A percentile compares a stretch with the other conserved stretches of the same genome.
Conservation (phyloP, 1,140 invertebrate genomes). For the Drosophila obscura region DNA sequence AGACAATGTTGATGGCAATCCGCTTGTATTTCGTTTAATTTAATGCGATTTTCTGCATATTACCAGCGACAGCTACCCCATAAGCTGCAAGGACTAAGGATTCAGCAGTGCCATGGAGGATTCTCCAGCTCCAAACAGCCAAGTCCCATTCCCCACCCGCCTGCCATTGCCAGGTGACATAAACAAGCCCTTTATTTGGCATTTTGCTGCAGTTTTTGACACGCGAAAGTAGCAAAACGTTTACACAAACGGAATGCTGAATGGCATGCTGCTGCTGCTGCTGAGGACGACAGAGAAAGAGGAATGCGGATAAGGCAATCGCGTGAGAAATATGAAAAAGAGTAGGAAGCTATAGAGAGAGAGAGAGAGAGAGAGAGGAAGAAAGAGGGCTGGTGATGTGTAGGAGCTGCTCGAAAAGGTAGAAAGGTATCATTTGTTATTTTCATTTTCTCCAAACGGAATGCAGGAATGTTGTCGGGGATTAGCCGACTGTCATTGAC, state of each 20-base stretch:
- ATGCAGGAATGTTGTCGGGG: constrained; percentile 52
- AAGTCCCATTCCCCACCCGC: too few relatives aligned
- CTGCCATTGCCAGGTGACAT: constrained; percentile 61
- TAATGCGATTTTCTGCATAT: constrained; percentile 60
- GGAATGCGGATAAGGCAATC: constrained; percentile 57
- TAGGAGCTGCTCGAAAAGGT: not conserved
- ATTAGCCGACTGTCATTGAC: constrained; percentile 68
- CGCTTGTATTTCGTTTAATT: constrained; percentile 47
- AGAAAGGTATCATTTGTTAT: constrained; percentile 70
- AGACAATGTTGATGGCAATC: constrained; percentile 27
- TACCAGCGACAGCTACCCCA: constrained; percentile 44
- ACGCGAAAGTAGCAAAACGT: constrained; percentile 62
- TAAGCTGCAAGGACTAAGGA: constrained; percentile 4
- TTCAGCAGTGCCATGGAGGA: not conserved
- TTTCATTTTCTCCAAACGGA: constrained; percentile 60
- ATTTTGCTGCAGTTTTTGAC: constrained; percentile 72
- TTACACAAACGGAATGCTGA: constrained; percentile 34
- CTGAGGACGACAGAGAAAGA: not conserved
- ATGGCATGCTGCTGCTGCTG: not conserved
- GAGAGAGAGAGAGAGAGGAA: not conserved
- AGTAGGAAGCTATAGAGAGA: not conserved
- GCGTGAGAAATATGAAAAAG: constrained; percentile 55
- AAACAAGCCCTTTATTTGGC: constrained; percentile 79
- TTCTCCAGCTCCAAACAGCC: not conserved
- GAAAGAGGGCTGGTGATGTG: not conserved